Conservation (phyloP, 2,797 vertebrate species). For the Austrolebias charrua region DNA sequence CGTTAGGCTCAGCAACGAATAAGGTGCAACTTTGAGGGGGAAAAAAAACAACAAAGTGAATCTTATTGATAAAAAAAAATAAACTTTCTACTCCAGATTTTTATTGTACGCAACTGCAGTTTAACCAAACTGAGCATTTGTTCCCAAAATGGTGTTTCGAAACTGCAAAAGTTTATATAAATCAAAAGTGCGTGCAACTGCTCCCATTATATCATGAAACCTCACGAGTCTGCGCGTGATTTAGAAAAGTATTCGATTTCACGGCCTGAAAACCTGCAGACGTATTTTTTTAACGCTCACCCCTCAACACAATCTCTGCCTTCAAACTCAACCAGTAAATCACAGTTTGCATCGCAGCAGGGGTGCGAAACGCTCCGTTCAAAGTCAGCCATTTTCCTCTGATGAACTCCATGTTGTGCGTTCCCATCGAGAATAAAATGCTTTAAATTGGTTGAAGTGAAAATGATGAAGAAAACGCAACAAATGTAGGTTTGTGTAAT, state of each 20-base stretch:
- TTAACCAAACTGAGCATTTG: no score
- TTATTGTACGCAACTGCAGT: no score
- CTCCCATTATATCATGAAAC: not conserved
- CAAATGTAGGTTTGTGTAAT: no score
- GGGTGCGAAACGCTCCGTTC: conserved; percentile 8
- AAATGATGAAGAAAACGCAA: no score
- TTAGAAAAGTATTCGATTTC: conserved; percentile 46
- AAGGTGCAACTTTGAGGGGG: conserved; percentile 19
- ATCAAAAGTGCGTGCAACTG: not conserved
- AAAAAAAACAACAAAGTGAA: no score
- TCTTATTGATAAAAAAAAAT: no score
- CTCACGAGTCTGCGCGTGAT: conserved; percentile 17
- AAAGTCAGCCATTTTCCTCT: no score
- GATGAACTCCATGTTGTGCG: no score
- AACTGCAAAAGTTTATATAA: not conserved
- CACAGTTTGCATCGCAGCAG: conserved; percentile 27
- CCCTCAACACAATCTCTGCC: not conserved
- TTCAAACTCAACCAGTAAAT: conserved; percentile 29
- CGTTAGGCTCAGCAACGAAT: conserved; percentile 29
- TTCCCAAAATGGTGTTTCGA: no score
- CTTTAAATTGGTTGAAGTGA: no score
- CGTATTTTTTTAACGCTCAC: conserved; percentile 23
- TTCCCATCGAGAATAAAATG: no score
- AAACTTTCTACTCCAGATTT: not conserved
- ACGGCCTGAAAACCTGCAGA: conserved; percentile 20